Conservation (phyloP, 2,797 vertebrate species). For the Vipera latastei region DNA sequence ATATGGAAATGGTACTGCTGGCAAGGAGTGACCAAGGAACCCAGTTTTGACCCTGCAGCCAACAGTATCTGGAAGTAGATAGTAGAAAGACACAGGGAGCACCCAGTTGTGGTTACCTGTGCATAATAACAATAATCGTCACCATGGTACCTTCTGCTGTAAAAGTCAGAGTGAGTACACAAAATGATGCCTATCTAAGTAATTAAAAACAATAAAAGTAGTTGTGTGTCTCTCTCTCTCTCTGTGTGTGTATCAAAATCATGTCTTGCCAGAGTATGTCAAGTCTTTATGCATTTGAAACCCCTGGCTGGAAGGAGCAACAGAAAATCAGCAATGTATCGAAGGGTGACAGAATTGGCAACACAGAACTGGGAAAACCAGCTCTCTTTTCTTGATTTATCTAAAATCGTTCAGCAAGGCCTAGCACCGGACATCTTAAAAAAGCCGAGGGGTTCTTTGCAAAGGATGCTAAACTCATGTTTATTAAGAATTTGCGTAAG, state of each 20-base stretch:
- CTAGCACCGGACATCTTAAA: background rate
- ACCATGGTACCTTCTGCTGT: background rate
- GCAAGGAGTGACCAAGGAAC: background rate
- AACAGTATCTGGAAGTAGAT: background rate
- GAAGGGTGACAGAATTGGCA: background rate
- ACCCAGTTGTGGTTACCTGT: background rate
- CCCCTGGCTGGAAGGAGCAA: background rate
- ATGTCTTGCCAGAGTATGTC: background rate
- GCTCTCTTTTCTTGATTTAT: background rate
- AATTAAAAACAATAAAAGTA: background rate
- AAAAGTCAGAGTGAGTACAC: background rate
- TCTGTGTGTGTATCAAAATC: background rate
- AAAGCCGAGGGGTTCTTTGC: background rate
- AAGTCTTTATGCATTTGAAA: background rate
- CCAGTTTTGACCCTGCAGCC: background rate
- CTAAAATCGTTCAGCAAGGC: background rate
- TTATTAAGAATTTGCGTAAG: background rate
- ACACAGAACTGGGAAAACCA: background rate
- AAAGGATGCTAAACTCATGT: background rate
- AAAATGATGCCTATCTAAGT: background rate
- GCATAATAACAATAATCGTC: background rate
- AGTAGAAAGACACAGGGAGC: background rate
- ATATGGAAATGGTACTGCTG: background rate
- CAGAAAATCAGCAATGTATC: background rate
- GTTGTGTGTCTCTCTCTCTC: background rate